A percentile compares a stretch with the other conserved stretches of the same genome.
Evolutionary conservation across 2,113 vertebrate species (phyloP).

Genomic region (Hipposideros armiger): DNA sequence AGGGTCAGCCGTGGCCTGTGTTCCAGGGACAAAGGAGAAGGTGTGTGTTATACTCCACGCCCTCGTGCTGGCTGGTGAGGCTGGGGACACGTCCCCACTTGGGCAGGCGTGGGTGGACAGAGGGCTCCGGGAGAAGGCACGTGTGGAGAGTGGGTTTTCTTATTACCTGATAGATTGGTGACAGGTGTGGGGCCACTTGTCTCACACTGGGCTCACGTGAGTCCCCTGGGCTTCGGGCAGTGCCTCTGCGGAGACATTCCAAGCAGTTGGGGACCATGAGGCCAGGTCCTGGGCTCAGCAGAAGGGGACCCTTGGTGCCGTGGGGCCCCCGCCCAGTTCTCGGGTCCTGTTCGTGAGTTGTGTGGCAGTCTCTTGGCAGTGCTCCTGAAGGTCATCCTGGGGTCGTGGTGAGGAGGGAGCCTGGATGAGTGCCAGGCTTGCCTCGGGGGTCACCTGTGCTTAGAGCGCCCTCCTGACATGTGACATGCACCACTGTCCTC

Average conservation of each 20-base stretch:
- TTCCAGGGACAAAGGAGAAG: neutral
- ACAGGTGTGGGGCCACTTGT: neutral
- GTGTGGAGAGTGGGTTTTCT: neutral
- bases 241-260: neutral
- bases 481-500: neutral
- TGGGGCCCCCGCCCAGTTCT: neutral
- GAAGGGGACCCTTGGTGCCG: neutral
- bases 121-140: neutral
- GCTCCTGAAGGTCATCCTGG: neutral
- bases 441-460: neutral
- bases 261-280: neutral
- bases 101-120: neutral
- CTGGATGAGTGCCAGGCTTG: neutral
- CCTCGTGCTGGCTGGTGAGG: neutral
- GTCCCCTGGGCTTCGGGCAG: neutral
- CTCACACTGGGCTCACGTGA: neutral
- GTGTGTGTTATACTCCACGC: too few species aligned
- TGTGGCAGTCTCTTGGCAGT: neutral
- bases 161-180: neutral
- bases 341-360: neutral
- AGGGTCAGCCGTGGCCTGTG: neutral
- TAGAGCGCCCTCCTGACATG: neutral
- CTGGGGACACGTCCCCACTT: neutral
- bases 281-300: neutral
- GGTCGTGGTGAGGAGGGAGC: neutral